phyloP scores from a whole-genome alignment of 2,888 invertebrate species.

The Sesamia inferens region DNA sequence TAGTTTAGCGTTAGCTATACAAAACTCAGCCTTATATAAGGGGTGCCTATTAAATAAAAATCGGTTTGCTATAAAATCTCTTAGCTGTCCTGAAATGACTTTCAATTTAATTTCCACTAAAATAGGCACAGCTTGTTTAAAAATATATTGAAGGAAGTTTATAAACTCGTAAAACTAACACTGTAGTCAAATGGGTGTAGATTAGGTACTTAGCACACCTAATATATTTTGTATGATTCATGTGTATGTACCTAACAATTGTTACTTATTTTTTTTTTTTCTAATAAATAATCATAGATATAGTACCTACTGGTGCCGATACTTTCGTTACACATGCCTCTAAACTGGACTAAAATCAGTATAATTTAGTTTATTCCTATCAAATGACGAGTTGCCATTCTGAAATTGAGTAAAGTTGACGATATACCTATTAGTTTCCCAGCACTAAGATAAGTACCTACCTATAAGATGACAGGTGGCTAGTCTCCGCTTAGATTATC shows the following conservation, averaged over 20 bases:
- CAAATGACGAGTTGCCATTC: no score
- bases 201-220: background rate
- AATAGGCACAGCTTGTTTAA: slow-evolving; percentile 7
- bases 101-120: background rate
- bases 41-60: background rate
- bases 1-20: background rate
- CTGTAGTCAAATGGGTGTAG: background rate
- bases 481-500: background rate
- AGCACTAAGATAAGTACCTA: no score
- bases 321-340: no score
- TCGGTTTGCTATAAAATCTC: background rate
- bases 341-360: no score
- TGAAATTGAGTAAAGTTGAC: no score
- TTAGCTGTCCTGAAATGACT: background rate
- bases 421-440: no score
- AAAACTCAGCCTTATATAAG: background rate
- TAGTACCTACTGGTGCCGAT: background rate
- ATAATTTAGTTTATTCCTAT: no score
- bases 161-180: background rate
- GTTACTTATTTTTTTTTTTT: no score
- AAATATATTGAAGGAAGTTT: slow-evolving; percentile 15
- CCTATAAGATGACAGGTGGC: no score
- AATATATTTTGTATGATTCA: background rate
- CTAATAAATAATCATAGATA: background rate
- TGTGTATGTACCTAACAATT: background rate